Evolutionary conservation across 2,113 vertebrate genomes (phyloP), one percentile per base, ranked within the genome.

Genomic region (Xiphophorus maculatus): DNA sequence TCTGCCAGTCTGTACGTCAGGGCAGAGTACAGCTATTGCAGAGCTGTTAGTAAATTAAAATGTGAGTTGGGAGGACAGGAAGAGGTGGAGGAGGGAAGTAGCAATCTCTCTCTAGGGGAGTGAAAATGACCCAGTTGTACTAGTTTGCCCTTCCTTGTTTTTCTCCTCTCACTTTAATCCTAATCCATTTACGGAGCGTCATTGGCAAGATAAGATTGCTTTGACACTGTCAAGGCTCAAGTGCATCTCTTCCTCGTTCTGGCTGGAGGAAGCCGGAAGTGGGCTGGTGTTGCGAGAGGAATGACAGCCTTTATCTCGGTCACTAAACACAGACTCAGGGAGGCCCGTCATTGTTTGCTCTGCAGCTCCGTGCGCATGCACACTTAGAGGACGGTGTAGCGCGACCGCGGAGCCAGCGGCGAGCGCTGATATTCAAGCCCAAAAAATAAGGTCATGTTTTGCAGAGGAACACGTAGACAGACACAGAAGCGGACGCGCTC

Each of bases 281-380:
- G 65, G 79, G 85, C 27, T 80, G 88, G 85, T 72, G 87, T 79
- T 76, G 84, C 80, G 81, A 75, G 85, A 82, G 71, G 63, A 87
- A 81, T 73, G 82, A 81, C 84, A 67, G 80, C 69, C 84, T 80
- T 91, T 89, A 91, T 91, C 87, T 88, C 70, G 68, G 82, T 82
- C 90, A 83, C 88, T 92, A 91, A 91, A 91, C 90, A 87, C 87
- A 69, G 71, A 74, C 66, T 51, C 12, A 91, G 83, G 81, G 85
- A 89, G 74, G 88, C 84, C 74, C 74, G 75, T 37, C 77, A 42
- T 70, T 89, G 91, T 87, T 89, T 92, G 88, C 75, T 74, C 73
- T 68, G 63, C 51, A 64, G 74, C 82, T 58, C 63, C 63, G 58
- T 76, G 27, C 76, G 11, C 65, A 9, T 32, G 61, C 66, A 74